These are phyloP conservation scores for Pseudorhombus dupliciocellatus DNA, from an alignment of 2,113 vertebrate genomes.

Conservation along the genomic window DNA sequence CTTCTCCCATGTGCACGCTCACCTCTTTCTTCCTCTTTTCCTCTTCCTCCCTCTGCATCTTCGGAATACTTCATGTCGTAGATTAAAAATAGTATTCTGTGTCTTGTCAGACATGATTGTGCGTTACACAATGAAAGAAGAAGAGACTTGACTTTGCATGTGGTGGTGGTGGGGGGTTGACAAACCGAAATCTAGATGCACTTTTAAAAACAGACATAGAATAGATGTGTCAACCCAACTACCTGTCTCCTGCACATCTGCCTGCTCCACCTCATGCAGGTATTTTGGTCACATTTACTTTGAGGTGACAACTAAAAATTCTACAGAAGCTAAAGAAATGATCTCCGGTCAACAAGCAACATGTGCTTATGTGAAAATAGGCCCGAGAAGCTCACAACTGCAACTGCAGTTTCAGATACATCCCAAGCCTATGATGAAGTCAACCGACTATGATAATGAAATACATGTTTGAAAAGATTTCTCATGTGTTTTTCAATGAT, in stretches of 20 bases:
- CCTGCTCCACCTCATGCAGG: not conserved
- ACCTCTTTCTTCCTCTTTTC: constrained; percentile 2
- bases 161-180: not conserved
- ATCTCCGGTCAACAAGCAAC: not conserved
- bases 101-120: constrained; percentile 52
- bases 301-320: no score
- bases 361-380: constrained; percentile 2
- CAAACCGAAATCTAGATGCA: constrained; percentile 26
- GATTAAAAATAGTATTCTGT: constrained; percentile 60
- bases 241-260: not conserved
- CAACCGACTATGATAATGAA: not conserved
- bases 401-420: not conserved
- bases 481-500: constrained; percentile 14
- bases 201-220: constrained; percentile 5
- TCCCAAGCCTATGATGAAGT: no score
- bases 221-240: no score
- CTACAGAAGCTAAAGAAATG: no score
- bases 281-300: constrained; percentile 19
- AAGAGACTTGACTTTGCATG: constrained; percentile 9
- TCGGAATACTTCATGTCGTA: constrained; percentile 52
- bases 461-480: not conserved
- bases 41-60: constrained; percentile 14
- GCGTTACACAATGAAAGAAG: constrained; percentile 34
- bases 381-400: not conserved
- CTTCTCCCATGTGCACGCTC: constrained; percentile 32